Base-by-base conservation (phyloP, 2,113 vertebrate genomes). In the Cephalopterus ornatus region DNA sequence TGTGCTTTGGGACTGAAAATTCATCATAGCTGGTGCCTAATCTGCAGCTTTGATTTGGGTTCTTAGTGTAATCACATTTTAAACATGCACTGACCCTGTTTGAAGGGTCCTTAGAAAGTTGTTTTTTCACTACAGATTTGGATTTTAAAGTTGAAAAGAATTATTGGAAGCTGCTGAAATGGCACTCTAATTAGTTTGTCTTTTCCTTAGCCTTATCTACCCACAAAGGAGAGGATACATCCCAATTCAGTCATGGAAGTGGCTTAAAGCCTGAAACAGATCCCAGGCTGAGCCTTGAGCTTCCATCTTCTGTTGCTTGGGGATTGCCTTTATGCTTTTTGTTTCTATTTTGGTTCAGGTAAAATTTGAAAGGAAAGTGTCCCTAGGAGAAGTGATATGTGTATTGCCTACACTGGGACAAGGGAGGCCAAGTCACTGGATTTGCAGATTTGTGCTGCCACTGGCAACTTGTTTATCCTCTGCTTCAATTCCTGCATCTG, bases 31-130 rank as follows among this genome's bases (percentile, higher is more conserved):
- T 88, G 67, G 14, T 85, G 65, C 77, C 66, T 96, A 94, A 97
- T 95, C 93, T 97, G 41, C 24, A 59, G 78, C 84, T 97, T 97
- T 94, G 83, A 84, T 97, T 97, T 95, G 50, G 8, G 37, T 96
- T 95, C 84, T 96, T 96, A 91, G 13, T 42, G n/a, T 92, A 96
- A 95, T 97, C 63, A 81, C 53, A 92, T 96, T 95, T 97, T 95
- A 82, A 94, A 93, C 80, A 78, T 63, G 49, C 22, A 44, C 21
- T 93, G 68, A 41, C 50, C 74, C n/a, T 74, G 4, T 83, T 89
- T 92, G 88, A 74, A 85, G 53, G 37, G 46, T 87, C 88, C 59
- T 93, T 91, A 82, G 91, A 72, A 91, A 68, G 74, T 85, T 86
- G 13, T 16, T 79, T 80, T 76, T 93, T 71, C 75, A 67, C 75